Evolutionary conservation across 1,140 invertebrate species (phyloP), one percentile per base, ranked within the genome.

Genomic region (Heterodera carotae): DNA sequence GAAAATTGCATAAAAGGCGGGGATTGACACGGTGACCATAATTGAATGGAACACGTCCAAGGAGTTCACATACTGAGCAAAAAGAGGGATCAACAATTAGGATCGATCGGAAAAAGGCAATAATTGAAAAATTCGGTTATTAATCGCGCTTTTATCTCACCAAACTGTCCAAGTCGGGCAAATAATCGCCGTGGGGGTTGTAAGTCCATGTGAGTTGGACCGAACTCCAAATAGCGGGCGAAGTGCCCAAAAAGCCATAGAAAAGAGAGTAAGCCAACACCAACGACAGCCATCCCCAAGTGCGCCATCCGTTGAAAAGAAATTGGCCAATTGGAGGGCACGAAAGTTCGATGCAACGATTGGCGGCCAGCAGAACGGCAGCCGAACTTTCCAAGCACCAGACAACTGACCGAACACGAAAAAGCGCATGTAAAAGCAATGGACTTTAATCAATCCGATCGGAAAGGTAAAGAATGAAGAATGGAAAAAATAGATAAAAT

Each of bases 141-240:
- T 10, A 39, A 39, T 39, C 36, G 36, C 10, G 4, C 36, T 4
- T 10, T 39, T 39, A 10, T 4, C 48, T 53, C 12, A 22, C 48
- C 48, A 53, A 22, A 53, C 18, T 15, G 48, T 53, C 48, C 48
- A 53, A 18, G 18, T 22, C 18, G 48, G 48, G 48, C 48, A 53
- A 53, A 53, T 66, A 66, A 25, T 34, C 62, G 62, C 27, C 27
- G 62, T 66, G 33, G 62, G 62, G 62, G 62, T 66, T 34, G 27
- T 66, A 66, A 22, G 27, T 34, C 62, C 62, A 66, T 22, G 33
- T 66, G 25, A 66, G 33, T 2, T 66, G 27, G 2, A 66, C 62
- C 27, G 62, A 66, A 12, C 62, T 66, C 62, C 62, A 66, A 34
- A 66, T 12, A 10, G 33, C 62, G 15, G 48, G 48, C 25, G 62